Evolutionary conservation across 2,797 vertebrate genomes (phyloP), one percentile per base, ranked within the genome.

Genomic region (Allobates femoralis): DNA sequence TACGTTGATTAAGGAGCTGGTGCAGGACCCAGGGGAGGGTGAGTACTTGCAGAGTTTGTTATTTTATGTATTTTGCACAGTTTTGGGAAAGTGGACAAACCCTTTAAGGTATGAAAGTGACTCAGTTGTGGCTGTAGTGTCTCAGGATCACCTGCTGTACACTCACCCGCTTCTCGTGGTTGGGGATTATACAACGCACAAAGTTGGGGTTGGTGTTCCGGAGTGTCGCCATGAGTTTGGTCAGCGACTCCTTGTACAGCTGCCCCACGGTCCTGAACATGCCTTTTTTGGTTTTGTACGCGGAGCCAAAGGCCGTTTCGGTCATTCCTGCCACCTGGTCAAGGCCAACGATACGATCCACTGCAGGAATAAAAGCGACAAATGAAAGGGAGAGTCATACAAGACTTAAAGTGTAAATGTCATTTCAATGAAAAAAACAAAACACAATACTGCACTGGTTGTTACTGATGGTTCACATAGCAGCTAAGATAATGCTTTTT

Each of bases 181-280:
- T 99, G 37, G 98, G 98, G 91, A 99, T 99, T 94, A 99, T 99
- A 93, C 98, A 99, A 91, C 98, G 97, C 21, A 99, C 98, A 26
- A 99, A 99, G 92, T 99, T 99, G 32, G 98, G 98, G 92, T 99
- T 99, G 89, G 98, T 99, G 94, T 99, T 99, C 50, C 98, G 96
- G 21, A 99, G 96, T 0, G 98, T 99, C 32, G 98, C 97, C 98
- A 99, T 99, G 87, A 99, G 94, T 87, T 98, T 99, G 91, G 97
- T 96, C 51, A 99, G 97, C 0, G 97, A 98, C 88, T 99, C 98
- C 90, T 99, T 99, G 94, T 99, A 99, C 50, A 99, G 96, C n/a
- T 99, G 98, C 1, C 98, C 97, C 1, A 99, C 98, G 0, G 98
- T 99, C 3, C 98, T 96, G 73, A 99, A 99, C 98, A 99, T 99